Base-by-base conservation (phyloP, 2,797 vertebrate genomes). In the Acanthiza pusilla region DNA sequence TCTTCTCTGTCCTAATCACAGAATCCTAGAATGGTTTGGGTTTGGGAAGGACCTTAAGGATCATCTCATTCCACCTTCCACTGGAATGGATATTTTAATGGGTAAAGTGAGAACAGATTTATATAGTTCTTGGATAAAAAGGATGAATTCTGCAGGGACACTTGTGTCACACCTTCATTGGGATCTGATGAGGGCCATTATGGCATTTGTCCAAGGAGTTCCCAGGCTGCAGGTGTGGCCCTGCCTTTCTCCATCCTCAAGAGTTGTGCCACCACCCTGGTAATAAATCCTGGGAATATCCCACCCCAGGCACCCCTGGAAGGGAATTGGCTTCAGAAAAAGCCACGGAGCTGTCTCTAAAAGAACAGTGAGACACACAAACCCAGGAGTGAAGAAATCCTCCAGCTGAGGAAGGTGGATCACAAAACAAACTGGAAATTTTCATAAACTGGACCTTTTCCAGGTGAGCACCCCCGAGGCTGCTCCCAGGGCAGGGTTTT, bases 401-500 rank as follows among this genome's bases (percentile, higher is more conserved):
- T 84, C 8, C 73, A 70, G 10, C 63, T 0, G 2, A 58, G 25
- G 36, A 62, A 48, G 45, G 43, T 40, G 51, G 13, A 76, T 60
- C 6, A 9, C n/a, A 57, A 61, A 65, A 78, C 54, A 72, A 55
- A 66, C 38, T 55, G 23, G 73, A 61, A 75, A 47, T 45, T 93
- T 25, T 3, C 32, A 2, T 2, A 8, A 38, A 34, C 70, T 81
- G 93, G 93, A 43, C 30, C 47, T 84, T 58, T 86, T 93, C 91
- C 91, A 88, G 93, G 85, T 58, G 89, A 86, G 9, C 43, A 17
- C 73, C 80, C 63, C 53, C 72, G 2, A 40, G 72, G 38, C 47
- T 43, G 40, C 16, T 26, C 81, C 81, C 94, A 70, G 73, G 83
- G 36, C 79, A 51, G 82, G 88, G 51, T 38, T 94, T 94, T 87